Conservation (phyloP, 2,888 invertebrate species). For the Pharmacophagus antenor region DNA sequence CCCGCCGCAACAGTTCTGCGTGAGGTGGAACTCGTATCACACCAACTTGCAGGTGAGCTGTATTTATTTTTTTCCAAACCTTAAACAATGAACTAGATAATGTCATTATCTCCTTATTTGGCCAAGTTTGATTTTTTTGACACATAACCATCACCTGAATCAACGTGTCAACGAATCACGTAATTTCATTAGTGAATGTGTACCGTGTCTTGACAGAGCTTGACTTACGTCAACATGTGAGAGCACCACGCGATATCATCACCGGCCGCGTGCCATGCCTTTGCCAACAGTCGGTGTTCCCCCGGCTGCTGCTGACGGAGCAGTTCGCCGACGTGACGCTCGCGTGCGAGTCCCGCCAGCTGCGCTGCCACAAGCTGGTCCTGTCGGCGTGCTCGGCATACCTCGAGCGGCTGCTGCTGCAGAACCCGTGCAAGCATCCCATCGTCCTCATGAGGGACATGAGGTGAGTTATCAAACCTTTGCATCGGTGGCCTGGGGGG, state of each 20-base stretch:
- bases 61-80: background rate
- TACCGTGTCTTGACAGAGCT: background rate
- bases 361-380: conserved; percentile 93
- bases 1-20: conserved; percentile 85
- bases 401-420: conserved; percentile 88
- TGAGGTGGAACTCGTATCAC: conserved; percentile 91
- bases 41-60: conserved; percentile 84
- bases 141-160: background rate
- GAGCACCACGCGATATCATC: background rate
- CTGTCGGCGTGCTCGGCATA: conserved; percentile 92
- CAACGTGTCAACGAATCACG: background rate
- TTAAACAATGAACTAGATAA: background rate
- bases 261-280: background rate
- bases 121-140: no score
- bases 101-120: no score
- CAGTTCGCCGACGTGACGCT: conserved; percentile 94
- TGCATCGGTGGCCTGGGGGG: no score
- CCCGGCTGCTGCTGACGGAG: conserved; percentile 87
- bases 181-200: no score
- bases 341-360: conserved; percentile 91
- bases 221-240: background rate
- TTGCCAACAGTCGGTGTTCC: conserved; percentile 83
- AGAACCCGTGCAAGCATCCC: conserved; percentile 93
- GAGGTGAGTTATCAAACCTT: conserved; percentile 66
- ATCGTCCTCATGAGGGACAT: conserved; percentile 92